Evolutionary conservation across 2,113 vertebrate species (phyloP).

Genomic region (Apteryx mantelli): DNA sequence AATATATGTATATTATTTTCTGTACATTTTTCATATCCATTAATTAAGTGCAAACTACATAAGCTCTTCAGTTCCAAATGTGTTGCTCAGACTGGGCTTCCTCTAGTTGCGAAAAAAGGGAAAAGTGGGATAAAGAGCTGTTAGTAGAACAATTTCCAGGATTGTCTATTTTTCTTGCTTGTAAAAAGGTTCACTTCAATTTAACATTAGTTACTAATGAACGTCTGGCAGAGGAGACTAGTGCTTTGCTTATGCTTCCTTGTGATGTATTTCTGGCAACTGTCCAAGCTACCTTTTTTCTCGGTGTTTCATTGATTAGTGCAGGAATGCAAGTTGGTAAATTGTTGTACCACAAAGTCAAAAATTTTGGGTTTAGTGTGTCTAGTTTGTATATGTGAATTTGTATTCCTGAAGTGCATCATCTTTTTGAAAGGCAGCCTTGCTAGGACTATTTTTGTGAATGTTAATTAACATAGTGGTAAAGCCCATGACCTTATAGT

Average conservation of each 20-base stretch:
- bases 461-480: neutral
- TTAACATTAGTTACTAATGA: constrained; percentile 9
- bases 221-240: neutral
- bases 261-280: neutral
- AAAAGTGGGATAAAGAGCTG: constrained; percentile 35
- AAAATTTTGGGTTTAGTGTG: neutral
- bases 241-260: constrained; percentile 4
- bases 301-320: neutral
- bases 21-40: neutral
- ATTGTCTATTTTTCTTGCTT: constrained; percentile 18
- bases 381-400: neutral
- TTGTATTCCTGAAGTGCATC: constrained; percentile 21
- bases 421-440: constrained; percentile 8
- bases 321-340: neutral
- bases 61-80: neutral
- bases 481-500: constrained; percentile 21
- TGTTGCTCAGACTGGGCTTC: neutral
- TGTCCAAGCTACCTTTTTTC: neutral
- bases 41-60: neutral
- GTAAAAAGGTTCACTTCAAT: constrained; percentile 37
- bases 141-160: constrained; percentile 47
- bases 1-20: neutral
- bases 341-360: neutral
- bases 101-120: neutral
- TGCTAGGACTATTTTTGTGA: constrained; percentile 28